Evolutionary conservation across 2,113 vertebrate genomes (phyloP), one percentile per base, ranked within the genome.

Genomic region (Cyphomyrus plagiostoma): DNA sequence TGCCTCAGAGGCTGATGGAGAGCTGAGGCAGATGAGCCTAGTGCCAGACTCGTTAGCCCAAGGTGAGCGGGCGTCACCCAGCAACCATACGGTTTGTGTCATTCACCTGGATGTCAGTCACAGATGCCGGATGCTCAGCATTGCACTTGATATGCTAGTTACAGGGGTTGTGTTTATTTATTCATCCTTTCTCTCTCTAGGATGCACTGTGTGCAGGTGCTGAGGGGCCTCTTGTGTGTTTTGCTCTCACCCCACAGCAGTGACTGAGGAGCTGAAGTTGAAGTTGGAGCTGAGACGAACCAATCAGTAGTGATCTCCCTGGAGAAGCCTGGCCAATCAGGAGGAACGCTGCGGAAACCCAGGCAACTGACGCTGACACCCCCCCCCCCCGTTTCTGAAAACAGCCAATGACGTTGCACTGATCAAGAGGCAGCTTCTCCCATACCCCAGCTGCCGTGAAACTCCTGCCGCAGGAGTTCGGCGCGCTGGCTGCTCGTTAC

Each of bases 261-360:
- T 97, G 88, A 96, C 93, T 0, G 95, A 96, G 19, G 96, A 98
- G 88, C 95, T 97, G 21, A 95, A 95, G 90, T 86, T 93, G 89
- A 97, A 96, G 86, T 93, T 97, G 58, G 95, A 96, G 92, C 95
- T 93, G 92, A 93, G 96, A 86, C 93, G 93, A 89, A 95, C 93
- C 91, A 95, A 93, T 91, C 95, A 96, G 91, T 95, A 96, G 62
- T 96, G 90, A 95, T 45, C 42, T 45, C 21, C 13, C 88, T 15
- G 15, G 30, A 58, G 49, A 74, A 70, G 26, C 35, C 82, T 39
- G 30, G 50, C 89, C 89, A 88, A 88, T 89, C 74, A 90, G 62
- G 86, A 30, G 46, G 88, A 15, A 88, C 49, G 50, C 88, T 26
- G 89, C 52, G 56, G 90, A 87, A 56, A 77, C 83, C 86, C 90